Base-by-base conservation (phyloP, 2,888 invertebrate species). In the Cataglyphis albicans region DNA sequence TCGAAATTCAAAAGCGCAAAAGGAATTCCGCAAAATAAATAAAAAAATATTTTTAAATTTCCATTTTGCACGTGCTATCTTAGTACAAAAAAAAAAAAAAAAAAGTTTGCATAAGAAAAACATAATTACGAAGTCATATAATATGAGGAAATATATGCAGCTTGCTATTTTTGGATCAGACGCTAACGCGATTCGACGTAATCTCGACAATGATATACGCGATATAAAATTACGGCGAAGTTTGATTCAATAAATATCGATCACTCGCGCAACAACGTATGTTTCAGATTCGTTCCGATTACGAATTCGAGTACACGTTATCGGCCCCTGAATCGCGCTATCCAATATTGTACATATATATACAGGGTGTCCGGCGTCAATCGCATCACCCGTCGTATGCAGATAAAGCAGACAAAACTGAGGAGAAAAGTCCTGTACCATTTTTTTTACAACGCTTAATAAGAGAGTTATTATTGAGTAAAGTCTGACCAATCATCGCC, bases 241-340 rank as follows among this genome's bases (percentile, higher is more conserved):
- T 57, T 65, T 57, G 7, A 5, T 12, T 41, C 29, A 67, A 57
- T 57, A 65, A 65, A 76, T 76, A 65, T 65, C 55, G 29, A n/a
- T 67, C 57, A 67, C 29, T 76, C 55, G 21, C 12, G 65, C 38
- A 6, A 5, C n/a, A 15, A 12, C 44, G 21, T 52, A 75, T 9
- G 63, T 1, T 52, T 55, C 38, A 25, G n/a, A 65, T 57, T 57
- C 7, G 9, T 3, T 15, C 44, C 1, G 61, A 74, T 61, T 74
- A 61, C 32, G 12, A 61, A 44, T 63, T 52, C 21, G 32, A 5
- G 35, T 52, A 74, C 10, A 5, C 7, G 21, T 44, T 73, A 38
- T 72, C 38, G 35, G 12, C 7, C 18, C 18, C 4, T 15, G 0
- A 48, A 48, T 44, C 44, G 44, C 18, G 2, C n/a, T 48, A 0